These are phyloP conservation scores for Eulemur mongoz DNA, from an alignment of 2,797 vertebrate genomes.

Conservation along the genomic window DNA sequence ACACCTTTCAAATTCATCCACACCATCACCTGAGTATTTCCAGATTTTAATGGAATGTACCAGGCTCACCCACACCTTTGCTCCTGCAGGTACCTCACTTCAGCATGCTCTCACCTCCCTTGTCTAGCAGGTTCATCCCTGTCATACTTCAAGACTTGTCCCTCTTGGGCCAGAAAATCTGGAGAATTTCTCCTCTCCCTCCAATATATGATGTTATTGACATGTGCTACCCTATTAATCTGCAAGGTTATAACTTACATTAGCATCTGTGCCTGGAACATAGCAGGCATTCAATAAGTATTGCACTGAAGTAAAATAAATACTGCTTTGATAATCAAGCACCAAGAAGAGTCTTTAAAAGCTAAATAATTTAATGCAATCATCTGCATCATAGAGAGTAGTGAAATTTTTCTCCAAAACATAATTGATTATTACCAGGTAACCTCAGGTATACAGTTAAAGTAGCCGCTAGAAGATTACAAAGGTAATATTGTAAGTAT, in stretches of 20 bases:
- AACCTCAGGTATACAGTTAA: background rate
- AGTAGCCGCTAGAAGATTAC: background rate
- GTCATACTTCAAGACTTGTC: background rate
- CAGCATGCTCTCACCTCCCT: background rate
- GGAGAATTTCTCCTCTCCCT: background rate
- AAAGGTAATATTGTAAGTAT: background rate
- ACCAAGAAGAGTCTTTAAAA: background rate
- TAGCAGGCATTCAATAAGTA: background rate
- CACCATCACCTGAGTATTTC: background rate
- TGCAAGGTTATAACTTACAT: background rate
- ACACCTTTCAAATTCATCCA: background rate
- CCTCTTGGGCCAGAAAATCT: background rate
- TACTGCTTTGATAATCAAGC: background rate
- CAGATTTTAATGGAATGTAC: background rate
- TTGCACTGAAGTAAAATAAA: background rate
- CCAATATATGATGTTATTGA: background rate
- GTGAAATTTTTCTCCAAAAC: background rate
- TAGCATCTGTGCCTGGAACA: background rate
- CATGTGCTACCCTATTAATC: background rate
- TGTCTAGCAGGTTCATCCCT: background rate
- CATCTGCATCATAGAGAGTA: background rate
- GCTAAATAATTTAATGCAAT: background rate
- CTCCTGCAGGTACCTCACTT: background rate
- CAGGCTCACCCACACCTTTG: fast-evolving
- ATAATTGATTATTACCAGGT: background rate